Percentiles rank a stretch among this genome's conserved stretches.
Conservation (phyloP, 2,888 invertebrate species). For the Coelogynopora nodosa region DNA sequence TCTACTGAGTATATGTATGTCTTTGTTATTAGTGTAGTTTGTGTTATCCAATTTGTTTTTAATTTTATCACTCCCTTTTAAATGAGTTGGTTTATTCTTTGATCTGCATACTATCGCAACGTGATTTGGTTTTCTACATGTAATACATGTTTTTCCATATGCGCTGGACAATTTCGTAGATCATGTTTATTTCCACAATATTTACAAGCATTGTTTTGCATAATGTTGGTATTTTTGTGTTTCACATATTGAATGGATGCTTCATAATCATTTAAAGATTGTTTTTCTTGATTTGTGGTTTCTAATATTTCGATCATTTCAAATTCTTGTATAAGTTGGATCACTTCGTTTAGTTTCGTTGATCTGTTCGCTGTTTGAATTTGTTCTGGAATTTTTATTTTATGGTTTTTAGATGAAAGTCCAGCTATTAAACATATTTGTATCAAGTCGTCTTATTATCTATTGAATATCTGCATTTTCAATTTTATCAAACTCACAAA, state of each 20-base stretch:
- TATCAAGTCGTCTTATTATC: neutral
- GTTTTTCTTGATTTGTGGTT: constrained; percentile 19
- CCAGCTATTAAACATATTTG: constrained; percentile 16
- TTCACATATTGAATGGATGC: constrained; percentile 24
- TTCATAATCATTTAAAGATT: constrained; percentile 19
- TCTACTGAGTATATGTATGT: neutral
- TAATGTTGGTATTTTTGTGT: constrained; percentile 3
- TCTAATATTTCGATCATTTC: constrained; percentile 18
- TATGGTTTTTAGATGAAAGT: constrained; percentile 6
- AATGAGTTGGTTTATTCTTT: constrained; percentile 11
- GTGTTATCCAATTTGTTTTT: neutral
- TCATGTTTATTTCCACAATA: neutral
- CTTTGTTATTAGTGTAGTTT: neutral
- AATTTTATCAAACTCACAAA: constrained; percentile 1
- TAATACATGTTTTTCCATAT: constrained; percentile 9
- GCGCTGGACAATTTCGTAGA: neutral
- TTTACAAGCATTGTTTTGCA: neutral
- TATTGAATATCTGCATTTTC: neutral
- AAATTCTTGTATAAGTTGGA: neutral
- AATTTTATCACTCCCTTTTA: neutral
- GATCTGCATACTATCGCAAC: neutral
- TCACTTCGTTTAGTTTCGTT: neutral
- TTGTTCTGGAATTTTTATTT: neutral
- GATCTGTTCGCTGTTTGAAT: neutral
- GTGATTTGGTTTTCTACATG: constrained; percentile 4